Conservation (phyloP, 1,140 invertebrate species). For the Ostrea edulis region DNA sequence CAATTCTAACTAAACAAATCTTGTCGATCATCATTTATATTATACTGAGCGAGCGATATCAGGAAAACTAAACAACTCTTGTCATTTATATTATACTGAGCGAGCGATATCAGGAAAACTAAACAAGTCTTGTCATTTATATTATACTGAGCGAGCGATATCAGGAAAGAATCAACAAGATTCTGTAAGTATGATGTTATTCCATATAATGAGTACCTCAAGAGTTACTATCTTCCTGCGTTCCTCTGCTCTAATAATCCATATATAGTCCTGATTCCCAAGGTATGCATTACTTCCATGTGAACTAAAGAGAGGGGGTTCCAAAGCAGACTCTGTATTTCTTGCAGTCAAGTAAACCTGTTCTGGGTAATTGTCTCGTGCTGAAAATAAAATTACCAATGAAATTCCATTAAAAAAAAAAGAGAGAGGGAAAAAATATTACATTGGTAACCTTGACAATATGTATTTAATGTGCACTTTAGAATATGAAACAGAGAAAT, state of each 20-base stretch:
- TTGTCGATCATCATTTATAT: too few relatives aligned
- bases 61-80: too few relatives aligned
- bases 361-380: neutral
- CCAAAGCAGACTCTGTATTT: neutral
- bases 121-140: too few relatives aligned
- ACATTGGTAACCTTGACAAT: too few relatives aligned
- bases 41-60: too few relatives aligned
- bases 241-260: conserved; percentile 52
- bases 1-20: too few relatives aligned
- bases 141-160: neutral
- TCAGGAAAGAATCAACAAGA: neutral
- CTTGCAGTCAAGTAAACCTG: neutral
- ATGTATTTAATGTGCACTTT: too few relatives aligned
- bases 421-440: too few relatives aligned
- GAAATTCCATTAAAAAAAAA: neutral
- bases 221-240: conserved; percentile 51
- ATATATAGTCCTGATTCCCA: conserved; percentile 52
- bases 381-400: neutral
- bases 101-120: too few relatives aligned
- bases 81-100: too few relatives aligned
- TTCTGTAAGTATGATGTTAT: neutral
- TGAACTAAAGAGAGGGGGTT: neutral
- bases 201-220: conserved; percentile 42
- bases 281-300: conserved; percentile 21
- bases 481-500: too few relatives aligned